phyloP scores from a whole-genome alignment of 1,140 invertebrate species.

The Sycophila sp. region DNA sequence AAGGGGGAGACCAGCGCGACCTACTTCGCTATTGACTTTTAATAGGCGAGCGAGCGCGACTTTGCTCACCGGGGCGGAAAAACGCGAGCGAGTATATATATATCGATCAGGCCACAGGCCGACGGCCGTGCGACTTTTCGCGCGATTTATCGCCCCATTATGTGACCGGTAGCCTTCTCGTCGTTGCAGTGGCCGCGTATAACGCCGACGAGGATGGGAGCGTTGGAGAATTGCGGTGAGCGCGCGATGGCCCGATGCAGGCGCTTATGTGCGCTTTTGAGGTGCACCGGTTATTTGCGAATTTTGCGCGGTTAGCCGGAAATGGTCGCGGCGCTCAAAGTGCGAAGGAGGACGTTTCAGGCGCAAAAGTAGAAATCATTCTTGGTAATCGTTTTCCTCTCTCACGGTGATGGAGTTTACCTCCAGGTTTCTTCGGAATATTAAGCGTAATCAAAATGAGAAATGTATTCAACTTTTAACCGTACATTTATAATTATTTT shows the following conservation, averaged over 20 bases:
- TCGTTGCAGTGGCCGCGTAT: too few species aligned
- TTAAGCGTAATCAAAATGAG: too few species aligned
- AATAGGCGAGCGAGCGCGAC: slow-evolving; percentile 1
- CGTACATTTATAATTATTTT: too few species aligned
- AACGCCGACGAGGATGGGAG: too few species aligned
- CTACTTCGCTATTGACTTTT: slow-evolving; percentile 36
- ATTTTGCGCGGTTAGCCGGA: background rate
- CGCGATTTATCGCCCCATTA: slow-evolving; percentile 29
- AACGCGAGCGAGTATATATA: background rate
- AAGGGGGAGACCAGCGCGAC: slow-evolving; percentile 10
- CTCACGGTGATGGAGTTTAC: too few species aligned
- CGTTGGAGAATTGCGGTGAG: too few species aligned
- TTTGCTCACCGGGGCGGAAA: background rate
- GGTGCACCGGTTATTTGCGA: background rate
- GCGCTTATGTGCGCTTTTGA: background rate
- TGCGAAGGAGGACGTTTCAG: background rate
- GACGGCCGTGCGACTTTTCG: background rate
- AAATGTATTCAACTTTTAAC: too few species aligned
- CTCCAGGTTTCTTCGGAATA: too few species aligned
- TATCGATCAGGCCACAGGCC: slow-evolving; percentile 19
- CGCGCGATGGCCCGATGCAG: background rate
- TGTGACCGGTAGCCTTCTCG: background rate
- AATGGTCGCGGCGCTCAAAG: background rate
- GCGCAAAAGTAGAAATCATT: background rate
- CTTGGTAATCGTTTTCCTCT: too few species aligned